Conservation (phyloP, 1,140 invertebrate genomes). For the Saccostrea glomerata region DNA sequence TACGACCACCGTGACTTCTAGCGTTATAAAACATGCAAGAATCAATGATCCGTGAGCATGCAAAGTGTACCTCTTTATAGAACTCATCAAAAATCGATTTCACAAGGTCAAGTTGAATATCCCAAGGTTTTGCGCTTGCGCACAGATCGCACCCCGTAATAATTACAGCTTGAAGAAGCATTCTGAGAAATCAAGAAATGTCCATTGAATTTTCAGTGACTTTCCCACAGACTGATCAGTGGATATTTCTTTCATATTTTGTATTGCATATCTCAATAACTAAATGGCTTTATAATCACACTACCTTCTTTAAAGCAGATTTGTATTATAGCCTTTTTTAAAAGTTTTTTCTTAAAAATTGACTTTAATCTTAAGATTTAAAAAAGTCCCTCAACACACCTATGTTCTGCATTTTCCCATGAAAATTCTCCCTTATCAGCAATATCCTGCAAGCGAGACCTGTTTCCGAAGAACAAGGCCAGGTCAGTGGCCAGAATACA, state of each 20-base stretch:
- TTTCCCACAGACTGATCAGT: background rate
- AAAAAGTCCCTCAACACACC: conserved; percentile 73
- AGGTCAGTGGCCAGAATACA: conserved; percentile 92
- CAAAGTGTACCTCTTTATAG: conserved; percentile 85
- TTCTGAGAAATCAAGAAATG: conserved; percentile 55
- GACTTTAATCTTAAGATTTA: background rate
- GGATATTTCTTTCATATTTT: no score
- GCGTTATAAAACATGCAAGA: conserved; percentile 2
- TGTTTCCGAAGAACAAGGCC: conserved; percentile 89
- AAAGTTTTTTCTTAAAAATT: no score
- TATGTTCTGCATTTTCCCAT: conserved; percentile 84
- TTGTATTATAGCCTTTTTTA: no score
- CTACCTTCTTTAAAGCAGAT: no score
- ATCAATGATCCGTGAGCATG: background rate
- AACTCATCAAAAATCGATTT: conserved; percentile 92
- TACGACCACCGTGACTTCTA: background rate
- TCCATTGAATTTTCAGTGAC: background rate
- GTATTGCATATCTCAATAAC: no score
- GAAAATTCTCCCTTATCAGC: conserved; percentile 82
- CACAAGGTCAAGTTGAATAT: conserved; percentile 89
- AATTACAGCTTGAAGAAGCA: conserved; percentile 84
- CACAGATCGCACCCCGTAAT: conserved; percentile 93
- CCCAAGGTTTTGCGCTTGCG: conserved; percentile 90
- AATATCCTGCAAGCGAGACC: conserved; percentile 83
- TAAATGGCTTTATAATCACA: no score